A percentile compares a stretch with the other conserved stretches of the same genome.
These are phyloP conservation scores for Entomobrya proxima DNA, from an alignment of 2,888 invertebrate species.

Conservation along the genomic window DNA sequence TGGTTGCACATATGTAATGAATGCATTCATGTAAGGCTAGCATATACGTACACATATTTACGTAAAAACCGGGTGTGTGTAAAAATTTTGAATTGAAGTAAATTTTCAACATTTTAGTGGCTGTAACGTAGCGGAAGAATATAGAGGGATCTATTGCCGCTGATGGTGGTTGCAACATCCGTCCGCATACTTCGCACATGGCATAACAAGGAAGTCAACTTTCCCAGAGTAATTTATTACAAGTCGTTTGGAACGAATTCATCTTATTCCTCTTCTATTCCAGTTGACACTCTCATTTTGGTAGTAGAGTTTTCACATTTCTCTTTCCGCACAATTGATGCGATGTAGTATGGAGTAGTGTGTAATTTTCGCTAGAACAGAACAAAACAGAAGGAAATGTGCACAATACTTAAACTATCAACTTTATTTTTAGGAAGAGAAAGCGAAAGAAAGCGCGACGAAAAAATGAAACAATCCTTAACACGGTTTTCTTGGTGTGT, in stretches of 20 bases:
- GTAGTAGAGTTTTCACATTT: slow-evolving; percentile 61
- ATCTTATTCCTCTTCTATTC: slow-evolving; percentile 64
- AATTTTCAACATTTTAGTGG: not conserved
- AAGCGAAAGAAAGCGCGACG: not conserved
- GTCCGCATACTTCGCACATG: slow-evolving; percentile 2
- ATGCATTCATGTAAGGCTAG: slow-evolving; percentile 39
- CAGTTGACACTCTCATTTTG: slow-evolving; percentile 68
- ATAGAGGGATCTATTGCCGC: not conserved
- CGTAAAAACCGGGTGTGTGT: not conserved
- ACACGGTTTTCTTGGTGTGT: not conserved
- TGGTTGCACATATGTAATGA: slow-evolving; percentile 58
- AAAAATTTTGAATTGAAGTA: slow-evolving; percentile 24
- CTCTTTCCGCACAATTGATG: slow-evolving; percentile 59
- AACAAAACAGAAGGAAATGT: slow-evolving; percentile 31
- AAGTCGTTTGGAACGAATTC: slow-evolving; percentile 66
- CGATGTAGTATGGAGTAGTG: slow-evolving; percentile 51
- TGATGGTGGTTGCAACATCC: slow-evolving; percentile 8
- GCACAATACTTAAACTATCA: slow-evolving; percentile 37
- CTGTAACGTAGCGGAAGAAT: not conserved
- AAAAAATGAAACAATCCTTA: not conserved
- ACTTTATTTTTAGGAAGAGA: slow-evolving; percentile 14
- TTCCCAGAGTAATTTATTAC: slow-evolving; percentile 66
- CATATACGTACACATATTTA: slow-evolving; percentile 1
- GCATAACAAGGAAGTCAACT: slow-evolving; percentile 54
- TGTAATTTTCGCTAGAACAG: slow-evolving; percentile 20